phyloP scores from a whole-genome alignment of 2,888 invertebrate species.

The Leucoma salicis region DNA sequence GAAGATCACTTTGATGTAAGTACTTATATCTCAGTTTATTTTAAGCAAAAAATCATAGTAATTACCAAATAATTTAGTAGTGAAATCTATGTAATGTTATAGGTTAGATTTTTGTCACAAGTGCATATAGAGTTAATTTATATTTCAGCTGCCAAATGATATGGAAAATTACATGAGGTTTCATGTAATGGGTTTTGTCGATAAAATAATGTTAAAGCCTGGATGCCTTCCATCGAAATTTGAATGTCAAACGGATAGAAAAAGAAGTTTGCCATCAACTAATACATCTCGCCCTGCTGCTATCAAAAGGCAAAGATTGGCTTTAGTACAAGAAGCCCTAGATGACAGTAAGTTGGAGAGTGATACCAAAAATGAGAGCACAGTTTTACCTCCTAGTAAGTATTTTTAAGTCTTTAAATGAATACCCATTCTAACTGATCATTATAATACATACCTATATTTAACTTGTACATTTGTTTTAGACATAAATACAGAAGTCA shows the following conservation, averaged over 20 bases:
- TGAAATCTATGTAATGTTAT: not conserved
- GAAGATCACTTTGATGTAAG: slow-evolving; percentile 16
- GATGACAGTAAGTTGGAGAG: not conserved
- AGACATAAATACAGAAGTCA: not conserved
- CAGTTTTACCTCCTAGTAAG: too few relatives aligned
- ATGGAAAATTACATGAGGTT: slow-evolving; percentile 42
- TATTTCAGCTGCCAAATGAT: slow-evolving; percentile 39
- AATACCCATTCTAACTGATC: too few relatives aligned
- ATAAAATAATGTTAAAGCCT: slow-evolving; percentile 38
- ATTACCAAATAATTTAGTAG: not conserved
- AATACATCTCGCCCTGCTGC: not conserved
- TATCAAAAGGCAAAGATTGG: slow-evolving; percentile 1
- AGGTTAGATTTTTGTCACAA: not conserved
- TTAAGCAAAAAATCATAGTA: not conserved
- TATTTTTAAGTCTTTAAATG: too few relatives aligned
- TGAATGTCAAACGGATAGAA: slow-evolving; percentile 34
- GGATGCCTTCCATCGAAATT: slow-evolving; percentile 38
- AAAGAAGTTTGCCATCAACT: slow-evolving; percentile 8
- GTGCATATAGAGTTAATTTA: not conserved
- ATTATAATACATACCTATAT: too few relatives aligned
- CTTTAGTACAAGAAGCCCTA: not conserved
- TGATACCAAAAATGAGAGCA: not conserved
- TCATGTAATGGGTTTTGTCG: slow-evolving; percentile 40
- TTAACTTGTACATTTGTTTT: not conserved
- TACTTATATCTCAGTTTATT: not conserved